Conservation (phyloP, 2,113 vertebrate genomes). For the Synodontis membranacea region DNA sequence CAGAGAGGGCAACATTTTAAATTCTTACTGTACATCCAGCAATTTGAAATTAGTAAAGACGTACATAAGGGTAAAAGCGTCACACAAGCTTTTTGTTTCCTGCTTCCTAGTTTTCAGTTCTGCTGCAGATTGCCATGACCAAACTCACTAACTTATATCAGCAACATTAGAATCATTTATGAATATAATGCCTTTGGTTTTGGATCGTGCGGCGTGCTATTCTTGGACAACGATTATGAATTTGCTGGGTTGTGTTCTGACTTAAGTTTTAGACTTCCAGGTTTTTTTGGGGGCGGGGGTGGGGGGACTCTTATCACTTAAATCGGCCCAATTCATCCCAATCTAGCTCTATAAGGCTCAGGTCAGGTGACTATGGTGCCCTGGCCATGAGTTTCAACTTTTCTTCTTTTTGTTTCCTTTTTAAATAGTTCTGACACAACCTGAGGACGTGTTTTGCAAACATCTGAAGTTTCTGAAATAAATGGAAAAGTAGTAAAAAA, state of each 20-base stretch:
- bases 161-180: not conserved
- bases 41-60: not conserved
- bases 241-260: not conserved
- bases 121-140: not conserved
- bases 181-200: not conserved
- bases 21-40: not conserved
- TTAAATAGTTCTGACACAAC: too few relatives aligned
- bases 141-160: not conserved
- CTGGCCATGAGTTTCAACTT: too few relatives aligned
- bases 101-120: not conserved
- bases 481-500: too few relatives aligned
- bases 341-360: too few relatives aligned
- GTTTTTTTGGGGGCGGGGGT: not conserved
- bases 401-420: too few relatives aligned
- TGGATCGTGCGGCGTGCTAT: not conserved
- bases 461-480: too few relatives aligned
- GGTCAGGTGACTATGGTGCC: too few relatives aligned
- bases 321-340: too few relatives aligned
- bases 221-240: not conserved
- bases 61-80: not conserved
- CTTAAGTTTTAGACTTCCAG: not conserved
- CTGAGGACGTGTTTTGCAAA: too few relatives aligned
- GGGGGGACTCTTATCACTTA: not conserved
- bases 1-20: not conserved
- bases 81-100: not conserved